Evolutionary conservation across 35 echinoderm and acorn worm genomes (phyloP), one percentile per base, ranked within the genome.

Genomic region (Anneissia japonica): DNA sequence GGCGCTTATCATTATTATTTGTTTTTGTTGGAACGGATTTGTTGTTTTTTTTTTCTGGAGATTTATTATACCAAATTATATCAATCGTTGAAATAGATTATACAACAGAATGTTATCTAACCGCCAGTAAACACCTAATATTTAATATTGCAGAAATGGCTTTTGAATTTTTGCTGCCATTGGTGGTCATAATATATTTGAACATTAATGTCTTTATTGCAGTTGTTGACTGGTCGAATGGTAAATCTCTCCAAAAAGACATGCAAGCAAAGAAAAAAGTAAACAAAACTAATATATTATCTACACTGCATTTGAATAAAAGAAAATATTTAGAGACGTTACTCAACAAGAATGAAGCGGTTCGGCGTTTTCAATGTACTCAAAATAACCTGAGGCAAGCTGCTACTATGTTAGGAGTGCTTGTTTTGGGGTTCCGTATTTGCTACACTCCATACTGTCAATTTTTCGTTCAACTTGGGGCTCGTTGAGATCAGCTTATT

Each of bases 401-500:
- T 0, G 87, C 87, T 17, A 83, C 74, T 23, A 89, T 81, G n/a
- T 30, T 89, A 12, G 79, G 80, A n/a, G 16, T 79, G 33, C 82
- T 90, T 19, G 88, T 90, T 1, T 74, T 81, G 11, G 45, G 34
- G 39, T 90, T 83, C 32, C 76, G 38, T 32, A 12, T 90, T 39
- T 78, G 88, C 74, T 90, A 82, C 81, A 76, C 45, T 35, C 88
- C 88, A 84, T 36, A 36, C 46, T 28, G 33, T 84, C 19, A 38
- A 30, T 36, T 30, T 88, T 0, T 64, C 55, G 3, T 28, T 16
- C 13, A 41, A 46, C 26, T 31, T 82, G 0, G 72, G 45, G 6
- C 38, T 35, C 14, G 41, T 31, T 28, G 46, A 34, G 4, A 51
- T 84, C 23, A 79, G 31, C 30, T 33, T 30, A 32, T 33, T 41